A percentile compares a stretch with the other conserved stretches of the same genome.
Evolutionary conservation across 2,888 invertebrate species (phyloP).

Genomic region (Gnatocerus cornutus): DNA sequence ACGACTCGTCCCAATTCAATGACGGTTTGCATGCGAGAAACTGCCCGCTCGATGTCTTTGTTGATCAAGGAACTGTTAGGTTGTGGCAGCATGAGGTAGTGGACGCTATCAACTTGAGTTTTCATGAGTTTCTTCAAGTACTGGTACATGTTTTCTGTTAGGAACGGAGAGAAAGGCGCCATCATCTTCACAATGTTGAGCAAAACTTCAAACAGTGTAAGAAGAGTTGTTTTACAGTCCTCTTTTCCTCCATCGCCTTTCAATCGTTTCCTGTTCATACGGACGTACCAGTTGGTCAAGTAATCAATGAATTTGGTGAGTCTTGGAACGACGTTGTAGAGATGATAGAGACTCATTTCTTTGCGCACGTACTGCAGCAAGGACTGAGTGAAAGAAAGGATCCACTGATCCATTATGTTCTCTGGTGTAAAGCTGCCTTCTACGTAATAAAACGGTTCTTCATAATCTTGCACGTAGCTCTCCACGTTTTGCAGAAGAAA

Average conservation of each 20-base stretch:
- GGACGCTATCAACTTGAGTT: slow-evolving; percentile 83
- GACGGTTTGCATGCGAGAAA: slow-evolving; percentile 94
- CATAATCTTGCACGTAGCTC: slow-evolving; percentile 80
- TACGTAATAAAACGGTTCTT: slow-evolving; percentile 66
- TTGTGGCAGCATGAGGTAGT: slow-evolving; percentile 92
- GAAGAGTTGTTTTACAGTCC: slow-evolving; percentile 89
- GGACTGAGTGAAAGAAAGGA: slow-evolving; percentile 96
- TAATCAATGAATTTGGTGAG: slow-evolving; percentile 97
- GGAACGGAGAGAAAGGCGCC: slow-evolving; percentile 98
- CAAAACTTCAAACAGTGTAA: slow-evolving; percentile 91
- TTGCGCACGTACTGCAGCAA: slow-evolving; percentile 89
- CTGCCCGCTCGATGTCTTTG: slow-evolving; percentile 89
- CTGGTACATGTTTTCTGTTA: slow-evolving; percentile 96
- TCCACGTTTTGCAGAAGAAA: slow-evolving; percentile 96
- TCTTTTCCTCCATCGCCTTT: slow-evolving; percentile 90
- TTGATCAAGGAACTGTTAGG: slow-evolving; percentile 83
- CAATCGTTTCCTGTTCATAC: slow-evolving; percentile 95
- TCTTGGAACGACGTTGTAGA: slow-evolving; percentile 96
- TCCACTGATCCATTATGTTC: slow-evolving; percentile 98
- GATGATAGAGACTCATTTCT: slow-evolving; percentile 95
- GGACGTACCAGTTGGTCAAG: slow-evolving; percentile 98
- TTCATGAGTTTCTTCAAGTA: slow-evolving; percentile 82
- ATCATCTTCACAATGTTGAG: slow-evolving; percentile 93
- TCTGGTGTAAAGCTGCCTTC: slow-evolving; percentile 63
- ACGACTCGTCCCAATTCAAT: slow-evolving; percentile 95